These are phyloP conservation scores for Neolamprologus kungweensis DNA, from an alignment of 2,113 vertebrate species.

Conservation along the genomic window DNA sequence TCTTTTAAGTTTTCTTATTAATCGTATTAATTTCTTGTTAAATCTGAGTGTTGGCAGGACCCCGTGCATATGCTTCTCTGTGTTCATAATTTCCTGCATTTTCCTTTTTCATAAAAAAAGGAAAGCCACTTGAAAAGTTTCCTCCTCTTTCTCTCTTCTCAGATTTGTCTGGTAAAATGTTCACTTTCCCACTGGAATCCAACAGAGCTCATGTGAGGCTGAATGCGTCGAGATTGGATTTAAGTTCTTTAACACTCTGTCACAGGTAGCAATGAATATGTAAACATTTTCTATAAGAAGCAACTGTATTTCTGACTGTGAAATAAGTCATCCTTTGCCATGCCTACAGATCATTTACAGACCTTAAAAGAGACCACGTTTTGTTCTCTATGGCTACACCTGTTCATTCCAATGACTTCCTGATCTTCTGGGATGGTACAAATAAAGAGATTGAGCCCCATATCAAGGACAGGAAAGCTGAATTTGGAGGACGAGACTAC, in stretches of 20 bases:
- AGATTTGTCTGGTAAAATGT: constrained; percentile 59
- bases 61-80: not conserved
- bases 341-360: constrained; percentile 45
- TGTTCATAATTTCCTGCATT: not conserved
- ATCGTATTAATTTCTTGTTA: not conserved
- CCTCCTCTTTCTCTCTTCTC: not conserved
- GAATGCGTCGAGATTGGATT: not conserved
- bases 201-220: constrained; percentile 19
- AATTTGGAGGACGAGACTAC: constrained; percentile 4
- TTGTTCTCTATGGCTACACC: constrained; percentile 51
- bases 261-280: constrained; percentile 31
- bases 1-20: not conserved
- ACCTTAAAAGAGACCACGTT: constrained; percentile 26
- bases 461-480: not conserved
- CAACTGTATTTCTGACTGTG: not conserved
- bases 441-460: not conserved
- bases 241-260: constrained; percentile 32
- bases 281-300: not conserved
- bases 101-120: not conserved
- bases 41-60: not conserved
- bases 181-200: constrained; percentile 43
- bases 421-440: constrained; percentile 24
- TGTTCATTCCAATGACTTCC: not conserved
- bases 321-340: not conserved
- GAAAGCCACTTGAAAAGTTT: not conserved